Conservation (phyloP, 64 coral and sea anemone genomes). For the Orbicella faveolata region DNA sequence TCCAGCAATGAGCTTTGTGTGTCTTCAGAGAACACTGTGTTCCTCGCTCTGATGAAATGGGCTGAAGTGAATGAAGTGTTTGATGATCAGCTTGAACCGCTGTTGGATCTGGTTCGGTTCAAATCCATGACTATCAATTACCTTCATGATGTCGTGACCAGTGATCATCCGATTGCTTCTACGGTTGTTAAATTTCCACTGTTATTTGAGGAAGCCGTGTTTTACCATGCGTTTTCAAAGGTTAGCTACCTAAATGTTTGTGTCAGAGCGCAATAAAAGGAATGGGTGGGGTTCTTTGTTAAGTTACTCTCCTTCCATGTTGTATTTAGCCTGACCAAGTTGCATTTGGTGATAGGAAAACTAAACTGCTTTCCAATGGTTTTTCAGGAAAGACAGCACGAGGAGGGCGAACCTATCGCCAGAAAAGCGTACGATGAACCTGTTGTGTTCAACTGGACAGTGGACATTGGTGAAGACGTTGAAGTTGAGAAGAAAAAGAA, state of each 20-base stretch:
- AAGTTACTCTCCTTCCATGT: neutral
- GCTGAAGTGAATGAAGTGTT: slow-evolving; percentile 83
- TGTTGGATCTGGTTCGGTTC: slow-evolving; percentile 72
- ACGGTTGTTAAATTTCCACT: slow-evolving; percentile 69
- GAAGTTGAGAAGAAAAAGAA: slow-evolving; percentile 88
- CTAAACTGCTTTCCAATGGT: no score
- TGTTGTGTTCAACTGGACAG: slow-evolving; percentile 82
- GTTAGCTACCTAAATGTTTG: slow-evolving; percentile 3
- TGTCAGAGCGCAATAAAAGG: neutral
- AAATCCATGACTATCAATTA: slow-evolving; percentile 86
- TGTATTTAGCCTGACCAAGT: neutral
- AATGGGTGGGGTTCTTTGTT: no score
- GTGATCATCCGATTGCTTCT: slow-evolving; percentile 75
- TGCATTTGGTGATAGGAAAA: neutral
- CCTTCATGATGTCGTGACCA: slow-evolving; percentile 83
- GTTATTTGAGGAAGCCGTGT: slow-evolving; percentile 86
- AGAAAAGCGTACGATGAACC: slow-evolving; percentile 74
- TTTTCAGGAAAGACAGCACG: slow-evolving; percentile 70
- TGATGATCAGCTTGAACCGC: slow-evolving; percentile 64
- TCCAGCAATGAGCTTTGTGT: slow-evolving; percentile 77
- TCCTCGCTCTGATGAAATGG: slow-evolving; percentile 86
- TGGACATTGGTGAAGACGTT: slow-evolving; percentile 79
- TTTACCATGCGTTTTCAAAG: slow-evolving; percentile 92
- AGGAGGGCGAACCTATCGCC: slow-evolving; percentile 41
- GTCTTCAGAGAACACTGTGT: slow-evolving; percentile 85